Evolutionary conservation across 2,888 invertebrate genomes (phyloP), one percentile per base, ranked within the genome.

Genomic region (Drosophila ezoana): DNA sequence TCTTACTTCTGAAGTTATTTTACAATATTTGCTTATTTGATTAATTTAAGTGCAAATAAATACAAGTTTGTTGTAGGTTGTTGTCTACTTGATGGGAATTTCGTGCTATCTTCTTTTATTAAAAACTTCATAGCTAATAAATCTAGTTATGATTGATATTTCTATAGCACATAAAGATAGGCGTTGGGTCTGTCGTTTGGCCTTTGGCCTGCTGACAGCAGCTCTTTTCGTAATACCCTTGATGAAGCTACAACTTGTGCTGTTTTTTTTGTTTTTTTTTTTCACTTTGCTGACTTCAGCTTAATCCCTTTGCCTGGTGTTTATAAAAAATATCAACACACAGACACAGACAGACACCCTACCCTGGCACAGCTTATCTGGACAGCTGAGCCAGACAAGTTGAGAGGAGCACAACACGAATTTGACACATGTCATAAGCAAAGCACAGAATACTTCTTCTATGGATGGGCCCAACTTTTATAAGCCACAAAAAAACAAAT

Each of bases 341-440:
- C 38, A n/a, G 28, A 14, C n/a, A 9, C 59, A 70, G 35, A n/a
- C 33, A n/a, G 32, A 23, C n/a, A 11, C 59, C 35, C 14, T 32
- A 54, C n/a, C 41, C 32, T 35, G 35, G 3, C 13, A 33, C 28
- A 32, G 76, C 76, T 76, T 76, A 76, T 76, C 77, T 68, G 73
- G 75, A 64, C 67, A 71, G 65, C 64, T 71, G 65, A 59, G 73
- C 45, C 65, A 23, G 72, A 58, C 72, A 71, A 71, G 59, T 48
- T 63, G 53, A 33, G 57, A 62, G 61, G 28, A 40, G 61, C 14
- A 49, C 35, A 63, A 72, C 68, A 81, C 61, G 66, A 82, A 72
- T 84, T 84, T 84, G 83, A 84, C 87, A 87, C 76, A 79, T 84
- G 82, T 84, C 83, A 87, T 87, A 79, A 85, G 76, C 82, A 74